A percentile compares a stretch with the other conserved stretches of the same genome.
Conservation (phyloP, 2,888 invertebrate species). For the Bhutanitis thaidina region DNA sequence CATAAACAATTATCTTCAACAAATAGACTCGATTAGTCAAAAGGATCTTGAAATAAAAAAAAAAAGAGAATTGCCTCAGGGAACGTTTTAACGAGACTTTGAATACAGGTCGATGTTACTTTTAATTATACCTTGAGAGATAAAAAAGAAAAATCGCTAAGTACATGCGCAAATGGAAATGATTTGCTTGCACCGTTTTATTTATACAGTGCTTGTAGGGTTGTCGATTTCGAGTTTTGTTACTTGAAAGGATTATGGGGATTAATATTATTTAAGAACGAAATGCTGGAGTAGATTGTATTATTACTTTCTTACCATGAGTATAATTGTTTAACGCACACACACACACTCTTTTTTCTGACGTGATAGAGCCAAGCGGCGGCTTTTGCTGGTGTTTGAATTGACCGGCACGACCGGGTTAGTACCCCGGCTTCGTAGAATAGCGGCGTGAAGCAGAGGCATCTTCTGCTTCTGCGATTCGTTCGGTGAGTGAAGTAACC, state of each 20-base stretch:
- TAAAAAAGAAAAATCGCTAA: background rate
- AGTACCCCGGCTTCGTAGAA: too few relatives aligned
- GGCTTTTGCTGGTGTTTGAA: too few relatives aligned
- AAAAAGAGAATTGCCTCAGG: background rate
- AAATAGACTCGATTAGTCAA: slow-evolving; percentile 12
- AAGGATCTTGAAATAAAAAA: background rate
- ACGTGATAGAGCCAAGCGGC: too few relatives aligned
- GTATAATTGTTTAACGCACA: too few relatives aligned
- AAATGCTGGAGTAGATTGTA: too few relatives aligned
- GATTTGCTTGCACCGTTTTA: background rate
- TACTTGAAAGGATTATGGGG: too few relatives aligned
- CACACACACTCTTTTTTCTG: too few relatives aligned
- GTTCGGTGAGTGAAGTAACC: too few relatives aligned
- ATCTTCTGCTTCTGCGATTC: too few relatives aligned
- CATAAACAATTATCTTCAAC: background rate
- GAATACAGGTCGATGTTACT: slow-evolving; percentile 6
- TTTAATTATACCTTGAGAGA: slow-evolving; percentile 3
- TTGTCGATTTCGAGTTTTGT: background rate
- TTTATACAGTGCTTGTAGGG: background rate
- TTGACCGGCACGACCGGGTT: too few relatives aligned
- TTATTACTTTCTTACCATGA: too few relatives aligned
- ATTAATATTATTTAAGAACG: background rate
- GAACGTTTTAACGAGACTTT: slow-evolving; percentile 12
- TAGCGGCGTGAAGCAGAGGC: too few relatives aligned
- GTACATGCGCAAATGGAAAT: slow-evolving; percentile 2